Evolutionary conservation across 1,140 invertebrate species (phyloP).

Genomic region (Yoshiicerus persimilis): DNA sequence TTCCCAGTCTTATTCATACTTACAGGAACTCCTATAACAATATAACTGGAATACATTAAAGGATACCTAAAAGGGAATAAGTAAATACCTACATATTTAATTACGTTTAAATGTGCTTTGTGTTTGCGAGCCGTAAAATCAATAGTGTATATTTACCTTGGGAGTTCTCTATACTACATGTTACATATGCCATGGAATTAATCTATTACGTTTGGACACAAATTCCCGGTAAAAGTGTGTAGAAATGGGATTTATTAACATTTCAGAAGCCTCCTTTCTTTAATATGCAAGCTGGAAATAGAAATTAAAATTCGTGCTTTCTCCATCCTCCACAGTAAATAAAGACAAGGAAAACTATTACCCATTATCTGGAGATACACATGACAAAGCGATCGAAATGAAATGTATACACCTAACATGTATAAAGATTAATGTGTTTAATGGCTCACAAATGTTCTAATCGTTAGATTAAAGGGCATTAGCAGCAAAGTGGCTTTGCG

Average conservation of each 20-base stretch:
- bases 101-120: neutral
- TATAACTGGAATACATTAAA: too few species aligned
- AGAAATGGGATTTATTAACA: neutral
- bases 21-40: too few species aligned
- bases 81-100: neutral
- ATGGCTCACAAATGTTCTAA: neutral
- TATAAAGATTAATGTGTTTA: neutral
- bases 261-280: neutral
- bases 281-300: neutral
- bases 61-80: too few species aligned
- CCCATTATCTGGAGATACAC: neutral
- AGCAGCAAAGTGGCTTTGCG: neutral
- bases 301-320: neutral
- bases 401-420: neutral
- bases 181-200: too few species aligned
- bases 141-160: too few species aligned
- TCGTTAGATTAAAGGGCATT: neutral
- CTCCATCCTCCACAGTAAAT: neutral
- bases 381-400: neutral
- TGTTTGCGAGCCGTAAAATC: neutral
- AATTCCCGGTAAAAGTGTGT: neutral
- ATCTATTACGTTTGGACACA: neutral
- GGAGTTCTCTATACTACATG: too few species aligned
- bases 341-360: neutral
- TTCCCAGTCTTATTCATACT: too few species aligned